phyloP scores from a whole-genome alignment of 1,140 invertebrate species.

The Macrostomum lignano region DNA sequence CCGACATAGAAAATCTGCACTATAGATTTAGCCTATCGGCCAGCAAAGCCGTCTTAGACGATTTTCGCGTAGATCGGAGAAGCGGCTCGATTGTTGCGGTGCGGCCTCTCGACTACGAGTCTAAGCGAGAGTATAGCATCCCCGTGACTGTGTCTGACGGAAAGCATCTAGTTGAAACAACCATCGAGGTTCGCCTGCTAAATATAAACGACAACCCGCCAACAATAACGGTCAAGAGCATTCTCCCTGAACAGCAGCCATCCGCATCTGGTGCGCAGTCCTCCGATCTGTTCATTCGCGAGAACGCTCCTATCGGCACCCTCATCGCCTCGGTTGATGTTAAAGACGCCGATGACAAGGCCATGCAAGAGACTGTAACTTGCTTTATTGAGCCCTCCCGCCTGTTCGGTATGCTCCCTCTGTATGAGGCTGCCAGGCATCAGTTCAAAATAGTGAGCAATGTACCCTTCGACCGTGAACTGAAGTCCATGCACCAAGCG shows the following conservation, averaged over 20 bases:
- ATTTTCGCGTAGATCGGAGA: background rate
- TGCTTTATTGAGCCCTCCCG: slow-evolving; percentile 13
- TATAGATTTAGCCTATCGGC: background rate
- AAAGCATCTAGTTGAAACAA: background rate
- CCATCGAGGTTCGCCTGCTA: background rate
- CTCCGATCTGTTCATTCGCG: slow-evolving; percentile 47
- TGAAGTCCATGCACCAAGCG: background rate
- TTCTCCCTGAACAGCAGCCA: slow-evolving; percentile 60
- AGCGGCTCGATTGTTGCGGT: background rate
- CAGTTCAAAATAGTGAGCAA: slow-evolving; percentile 8
- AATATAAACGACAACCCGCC: slow-evolving; percentile 1
- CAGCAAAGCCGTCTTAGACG: background rate
- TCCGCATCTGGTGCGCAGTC: slow-evolving; percentile 57
- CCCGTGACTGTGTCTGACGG: slow-evolving; percentile 1
- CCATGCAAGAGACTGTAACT: background rate
- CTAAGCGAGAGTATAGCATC: background rate
- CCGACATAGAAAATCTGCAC: background rate
- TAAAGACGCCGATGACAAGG: slow-evolving; percentile 1
- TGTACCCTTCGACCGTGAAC: slow-evolving; percentile 8
- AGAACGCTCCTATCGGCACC: slow-evolving; percentile 54
- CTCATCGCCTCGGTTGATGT: slow-evolving; percentile 1
- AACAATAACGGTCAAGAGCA: slow-evolving; percentile 29
- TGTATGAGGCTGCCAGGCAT: slow-evolving; percentile 1
- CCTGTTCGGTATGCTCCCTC: slow-evolving; percentile 45
- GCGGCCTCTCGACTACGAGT: background rate